Base-by-base conservation (phyloP, 2,888 invertebrate species). In the Pseudanteris insignis region DNA sequence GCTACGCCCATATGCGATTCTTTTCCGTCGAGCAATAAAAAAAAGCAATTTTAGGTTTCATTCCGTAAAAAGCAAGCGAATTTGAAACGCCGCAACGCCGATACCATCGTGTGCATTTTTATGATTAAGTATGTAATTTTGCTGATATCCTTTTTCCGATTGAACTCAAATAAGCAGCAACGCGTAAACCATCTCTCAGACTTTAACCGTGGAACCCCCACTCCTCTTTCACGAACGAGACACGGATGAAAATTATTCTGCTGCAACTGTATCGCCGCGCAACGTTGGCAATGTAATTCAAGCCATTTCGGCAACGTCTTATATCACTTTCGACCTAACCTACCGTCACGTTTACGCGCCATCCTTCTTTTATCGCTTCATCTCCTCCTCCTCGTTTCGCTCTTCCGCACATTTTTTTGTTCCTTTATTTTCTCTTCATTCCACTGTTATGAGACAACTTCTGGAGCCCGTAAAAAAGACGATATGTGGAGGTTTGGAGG, bases 281-380 rank as follows among this genome's bases (percentile, higher is more conserved):
- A 60, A 60, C 36, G 59, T 60, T 53, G 54, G 54, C 48, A 53
- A 44, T 59, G 63, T 59, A 63, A 63, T 58, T 63, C 54, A 46
- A 50, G 40, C 48, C 50, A 44, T 38, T 47, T 62, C 57, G 57
- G 51, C 55, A 48, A 28, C 51, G 41, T 47, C 43, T 63, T 58
- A 58, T 48, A 58, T 58, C 63, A 58, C 58, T 63, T 58, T 54
- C 43, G 41, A 51, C 51, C 55, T 55, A 51, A 51, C 62, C 36
- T 44, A 36, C 61, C 41, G 55, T 25, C 51, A 41, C 62, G 40
- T 62, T 62, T 46, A 55, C 41, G 34, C 51, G 37, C 57, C 32
- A 57, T 53, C 53, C 15, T 63, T 63, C 47, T 57, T 63, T 29
- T 43, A 34, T 37, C 57, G 57, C 36, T 41, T 7, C 38, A 26